Conservation (phyloP, 2,113 vertebrate genomes). For the Diphyllodes magnificus region DNA sequence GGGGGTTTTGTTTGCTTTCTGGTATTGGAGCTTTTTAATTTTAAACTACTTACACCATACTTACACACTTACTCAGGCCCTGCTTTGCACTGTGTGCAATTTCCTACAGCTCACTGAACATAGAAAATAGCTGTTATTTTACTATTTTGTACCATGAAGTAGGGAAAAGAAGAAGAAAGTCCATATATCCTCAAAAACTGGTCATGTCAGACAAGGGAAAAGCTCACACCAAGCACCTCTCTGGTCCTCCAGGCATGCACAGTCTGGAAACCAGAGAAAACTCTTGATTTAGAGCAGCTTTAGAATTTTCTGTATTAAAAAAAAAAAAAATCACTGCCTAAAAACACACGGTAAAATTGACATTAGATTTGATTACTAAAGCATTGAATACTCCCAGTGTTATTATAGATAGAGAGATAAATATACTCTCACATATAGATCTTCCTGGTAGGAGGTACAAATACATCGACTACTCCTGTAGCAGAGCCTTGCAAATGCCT, state of each 20-base stretch:
- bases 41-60: neutral
- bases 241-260: neutral
- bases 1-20: neutral
- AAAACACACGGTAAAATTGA: neutral
- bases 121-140: neutral
- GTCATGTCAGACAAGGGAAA: neutral
- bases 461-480: neutral
- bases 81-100: neutral
- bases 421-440: rapidly evolving
- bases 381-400: neutral
- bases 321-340: neutral
- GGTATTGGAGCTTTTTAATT: neutral
- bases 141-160: neutral
- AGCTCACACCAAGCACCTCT: neutral
- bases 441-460: neutral
- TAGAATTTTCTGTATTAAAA: neutral
- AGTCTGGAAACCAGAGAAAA: neutral
- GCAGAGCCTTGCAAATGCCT: neutral
- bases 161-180: neutral
- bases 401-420: neutral
- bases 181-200: neutral
- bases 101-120: neutral
- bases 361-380: neutral
- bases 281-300: neutral
- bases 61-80: neutral